Base-by-base conservation (phyloP, 2,888 invertebrate genomes). In the Drosophila melanocephala region DNA sequence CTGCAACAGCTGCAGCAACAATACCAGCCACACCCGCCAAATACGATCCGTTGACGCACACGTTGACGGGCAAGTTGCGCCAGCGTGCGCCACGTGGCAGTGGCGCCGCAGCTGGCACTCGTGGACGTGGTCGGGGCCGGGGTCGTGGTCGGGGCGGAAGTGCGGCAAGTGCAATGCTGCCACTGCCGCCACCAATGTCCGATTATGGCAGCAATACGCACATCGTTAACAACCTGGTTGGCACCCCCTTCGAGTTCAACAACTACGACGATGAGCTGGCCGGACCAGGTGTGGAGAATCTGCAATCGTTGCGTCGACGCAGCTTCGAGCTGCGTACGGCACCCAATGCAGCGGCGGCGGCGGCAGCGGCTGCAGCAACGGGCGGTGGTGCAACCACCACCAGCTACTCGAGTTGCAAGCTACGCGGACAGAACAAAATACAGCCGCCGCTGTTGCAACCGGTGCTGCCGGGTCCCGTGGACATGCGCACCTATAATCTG, bases 231-330 rank as follows among this genome's bases (percentile, higher is more conserved):
- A 97, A 97, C 92, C 94, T 97, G 44, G 96, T 96, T 10, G 97
- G 98, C 12, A 98, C 98, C 3, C 98, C 98, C 3, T 98, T 97
- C 89, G 98, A 97, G 92, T 95, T 97, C 79, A 87, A 97, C 74
- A 96, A 97, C 92, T 97, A 97, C 78, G 96, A 97, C 77, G 97
- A 97, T 87, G 97, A 97, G 91, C 95, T 97, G 71, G 96, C 96
- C 73, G 96, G 96, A 22, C 96, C 97, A 52, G 96, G 96, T 85
- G 96, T 97, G 63, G 96, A 96, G 89, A 96, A 96, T 92, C 93
- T 97, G 16, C 96, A 97, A 87, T 96, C 97, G 14, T 95, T 97
- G 94, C 94, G 96, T 81, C 94, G 97, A 62, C 96, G 96, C 85
- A 97, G 97, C 0, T 95, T 96, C 16, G 97, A 97, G 87, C 90